Evolutionary conservation across 2,797 vertebrate species (phyloP).

Genomic region (Allenopithecus nigroviridis): DNA sequence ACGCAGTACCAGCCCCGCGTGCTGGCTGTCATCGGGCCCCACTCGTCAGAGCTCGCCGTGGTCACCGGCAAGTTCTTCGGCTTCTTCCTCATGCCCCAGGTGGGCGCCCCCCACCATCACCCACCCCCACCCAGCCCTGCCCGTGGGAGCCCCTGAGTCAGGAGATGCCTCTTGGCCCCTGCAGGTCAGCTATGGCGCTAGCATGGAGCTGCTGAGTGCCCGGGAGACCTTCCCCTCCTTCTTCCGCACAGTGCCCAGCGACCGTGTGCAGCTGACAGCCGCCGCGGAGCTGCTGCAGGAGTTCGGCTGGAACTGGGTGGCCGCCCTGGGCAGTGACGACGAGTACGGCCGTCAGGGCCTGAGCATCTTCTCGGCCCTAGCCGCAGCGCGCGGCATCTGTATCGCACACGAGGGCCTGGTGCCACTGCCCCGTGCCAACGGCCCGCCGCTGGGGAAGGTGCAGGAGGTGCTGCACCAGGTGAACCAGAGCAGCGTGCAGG

Average conservation of each 20-base stretch:
- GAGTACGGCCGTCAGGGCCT: slow-evolving; percentile 89
- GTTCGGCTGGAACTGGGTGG: slow-evolving; percentile 94
- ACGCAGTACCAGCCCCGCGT: slow-evolving; percentile 87
- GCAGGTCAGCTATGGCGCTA: slow-evolving; percentile 93
- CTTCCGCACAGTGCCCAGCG: slow-evolving; percentile 91
- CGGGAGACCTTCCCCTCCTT: slow-evolving; percentile 89
- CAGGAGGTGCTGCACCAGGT: slow-evolving; percentile 82
- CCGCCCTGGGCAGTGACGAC: slow-evolving; percentile 88
- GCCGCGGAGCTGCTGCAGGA: slow-evolving; percentile 84
- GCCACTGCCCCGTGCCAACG: slow-evolving; percentile 80
- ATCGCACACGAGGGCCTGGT: slow-evolving; percentile 91
- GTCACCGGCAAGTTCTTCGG: slow-evolving; percentile 89
- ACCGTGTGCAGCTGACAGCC: slow-evolving; percentile 86
- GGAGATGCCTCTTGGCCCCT: not conserved
- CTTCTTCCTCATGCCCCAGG: slow-evolving; percentile 94
- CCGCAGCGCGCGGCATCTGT: slow-evolving; percentile 83
- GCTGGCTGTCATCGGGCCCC: slow-evolving; percentile 90
- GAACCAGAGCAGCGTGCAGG: slow-evolving; percentile 79
- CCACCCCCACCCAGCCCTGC: fast-evolving
- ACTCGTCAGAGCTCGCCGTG: slow-evolving; percentile 85
- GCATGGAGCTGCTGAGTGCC: slow-evolving; percentile 89
- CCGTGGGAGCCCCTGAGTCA: not conserved
- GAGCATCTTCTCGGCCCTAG: slow-evolving; percentile 74
- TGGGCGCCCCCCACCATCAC: slow-evolving; percentile 45
- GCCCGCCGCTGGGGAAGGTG: not conserved